Evolutionary conservation across 2,797 vertebrate species (phyloP).

Genomic region (Darevskia nairensis): DNA sequence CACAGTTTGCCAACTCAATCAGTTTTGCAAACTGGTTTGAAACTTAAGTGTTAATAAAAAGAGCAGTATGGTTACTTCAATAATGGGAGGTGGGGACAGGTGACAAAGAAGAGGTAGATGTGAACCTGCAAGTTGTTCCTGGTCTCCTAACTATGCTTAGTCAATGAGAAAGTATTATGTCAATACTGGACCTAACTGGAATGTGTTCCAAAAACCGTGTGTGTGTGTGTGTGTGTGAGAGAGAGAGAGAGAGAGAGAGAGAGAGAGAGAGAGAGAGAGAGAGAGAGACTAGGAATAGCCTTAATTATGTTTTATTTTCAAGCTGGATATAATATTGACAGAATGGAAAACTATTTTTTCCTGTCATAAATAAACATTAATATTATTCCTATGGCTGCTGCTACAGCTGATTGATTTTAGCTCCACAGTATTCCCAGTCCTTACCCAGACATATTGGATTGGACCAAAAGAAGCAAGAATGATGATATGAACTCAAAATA

Average conservation of each 20-base stretch:
- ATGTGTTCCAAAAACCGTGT: neutral
- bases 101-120: neutral
- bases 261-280: too few species aligned
- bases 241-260: too few species aligned
- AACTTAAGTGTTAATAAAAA: neutral
- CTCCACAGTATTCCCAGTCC: neutral
- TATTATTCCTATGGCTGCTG: neutral
- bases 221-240: too few species aligned
- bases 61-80: neutral
- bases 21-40: neutral
- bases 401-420: neutral
- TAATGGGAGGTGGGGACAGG: too few species aligned
- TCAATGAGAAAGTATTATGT: neutral
- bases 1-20: neutral
- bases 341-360: neutral
- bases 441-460: neutral
- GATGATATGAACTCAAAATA: neutral
- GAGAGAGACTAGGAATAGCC: too few species aligned
- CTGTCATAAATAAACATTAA: neutral
- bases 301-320: conserved; percentile 3
- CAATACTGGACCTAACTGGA: neutral
- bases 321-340: neutral
- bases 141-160: neutral
- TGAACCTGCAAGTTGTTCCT: too few species aligned
- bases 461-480: too few species aligned